Conservation (phyloP, 2,888 invertebrate genomes). For the Hetaerina titia region DNA sequence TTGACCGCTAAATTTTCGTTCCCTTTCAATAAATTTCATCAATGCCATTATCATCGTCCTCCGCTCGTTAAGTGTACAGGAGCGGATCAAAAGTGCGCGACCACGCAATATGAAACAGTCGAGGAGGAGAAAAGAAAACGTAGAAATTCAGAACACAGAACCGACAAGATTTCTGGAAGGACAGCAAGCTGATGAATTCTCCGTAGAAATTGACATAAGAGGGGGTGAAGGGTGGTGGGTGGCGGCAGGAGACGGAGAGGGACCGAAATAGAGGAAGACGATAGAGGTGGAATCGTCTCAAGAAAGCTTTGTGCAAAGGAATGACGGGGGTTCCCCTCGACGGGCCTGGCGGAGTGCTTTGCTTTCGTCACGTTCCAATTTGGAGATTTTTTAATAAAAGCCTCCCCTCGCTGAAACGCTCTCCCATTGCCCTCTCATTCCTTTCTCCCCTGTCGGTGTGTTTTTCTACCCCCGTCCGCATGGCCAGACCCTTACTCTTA, state of each 20-base stretch:
- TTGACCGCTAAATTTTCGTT: no score
- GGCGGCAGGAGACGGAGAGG: background rate
- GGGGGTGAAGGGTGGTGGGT: background rate
- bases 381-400: background rate
- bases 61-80: no score
- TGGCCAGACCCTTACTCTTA: no score
- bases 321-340: background rate
- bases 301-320: background rate
- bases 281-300: background rate
- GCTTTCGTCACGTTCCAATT: constrained; percentile 21
- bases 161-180: no score
- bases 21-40: no score
- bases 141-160: no score
- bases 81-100: no score
- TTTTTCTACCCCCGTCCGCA: background rate
- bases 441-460: background rate
- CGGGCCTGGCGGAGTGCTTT: background rate
- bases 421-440: background rate
- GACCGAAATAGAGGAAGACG: background rate
- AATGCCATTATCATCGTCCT: no score
- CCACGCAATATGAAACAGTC: no score
- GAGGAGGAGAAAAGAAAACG: no score
- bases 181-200: no score
- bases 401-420: background rate
- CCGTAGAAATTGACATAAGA: no score